Base-by-base conservation (phyloP, 1,140 invertebrate species). In the Hycleus cichorii region DNA sequence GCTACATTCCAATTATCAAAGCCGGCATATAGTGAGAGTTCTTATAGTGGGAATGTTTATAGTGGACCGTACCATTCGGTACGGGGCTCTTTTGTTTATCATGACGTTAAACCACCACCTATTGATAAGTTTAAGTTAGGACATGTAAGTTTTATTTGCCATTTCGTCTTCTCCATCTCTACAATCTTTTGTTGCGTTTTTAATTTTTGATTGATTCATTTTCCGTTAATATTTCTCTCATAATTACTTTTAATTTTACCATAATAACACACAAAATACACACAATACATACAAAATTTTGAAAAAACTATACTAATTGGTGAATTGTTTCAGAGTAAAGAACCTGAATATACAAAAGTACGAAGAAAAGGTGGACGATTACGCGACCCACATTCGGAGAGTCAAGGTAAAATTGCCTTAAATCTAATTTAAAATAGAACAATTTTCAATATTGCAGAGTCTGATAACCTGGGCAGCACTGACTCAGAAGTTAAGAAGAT, bases 1-100 rank as follows among this genome's bases (percentile, higher is more conserved):
- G 91, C 90, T 42, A 93, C 91, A 32, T 93, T 93, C 75, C 90
- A 93, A 73, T 77, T 93, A 62, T 88, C 89, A 47, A 91, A 91
- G 69, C 87, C 88, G 53, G 83, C 89, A 4, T 89, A 90, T 73
- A 88, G 87, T 67, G 89, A 92, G 74, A 92, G 89, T 73, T 90
- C 89, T 44, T 92, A 91, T 77, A 91, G 88, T 69, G 90, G 90
- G 55, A 91, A 91, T 69, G 88, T 90, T 3, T 90, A 89, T 74
- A 88, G 86, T 72, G 88, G 88, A 2, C 87, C 88, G 57, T 90
- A 90, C 74, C 87, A 89, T 73, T 87, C 89, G 47, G 90, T 92
- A 48, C 79, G 90, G 53, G 89, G 90, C 55, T 91, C 89, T 60
- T 93, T 93, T 80, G 89, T 92, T 61, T 93, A 93, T 77, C 90